phyloP scores from a whole-genome alignment of 2,113 vertebrate genomes.

The Gobius niger region DNA sequence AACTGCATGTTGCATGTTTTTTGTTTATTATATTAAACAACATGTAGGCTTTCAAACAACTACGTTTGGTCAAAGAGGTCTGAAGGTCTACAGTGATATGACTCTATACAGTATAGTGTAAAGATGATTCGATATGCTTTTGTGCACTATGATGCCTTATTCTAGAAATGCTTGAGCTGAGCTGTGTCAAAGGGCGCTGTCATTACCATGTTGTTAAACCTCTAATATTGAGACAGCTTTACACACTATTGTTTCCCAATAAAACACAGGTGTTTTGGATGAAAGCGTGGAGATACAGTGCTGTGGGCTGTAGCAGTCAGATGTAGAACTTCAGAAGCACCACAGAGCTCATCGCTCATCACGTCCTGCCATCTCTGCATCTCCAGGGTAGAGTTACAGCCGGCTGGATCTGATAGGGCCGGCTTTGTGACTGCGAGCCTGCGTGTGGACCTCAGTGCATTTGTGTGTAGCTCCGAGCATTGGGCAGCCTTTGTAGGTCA shows the following conservation, averaged over 20 bases:
- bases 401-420: conserved; percentile 65
- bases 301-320: conserved; percentile 35
- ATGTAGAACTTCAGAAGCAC: conserved; percentile 56
- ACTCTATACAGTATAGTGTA: too few relatives aligned
- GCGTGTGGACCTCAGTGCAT: conserved; percentile 18
- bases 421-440: conserved; percentile 36
- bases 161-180: not conserved
- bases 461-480: conserved; percentile 49
- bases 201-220: not conserved
- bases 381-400: conserved; percentile 63
- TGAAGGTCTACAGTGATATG: not conserved
- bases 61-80: too few relatives aligned
- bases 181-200: not conserved
- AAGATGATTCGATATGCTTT: too few relatives aligned
- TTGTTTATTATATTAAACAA: too few relatives aligned
- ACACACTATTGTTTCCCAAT: not conserved
- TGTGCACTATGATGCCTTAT: not conserved
- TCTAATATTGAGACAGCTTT: not conserved
- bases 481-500: conserved; percentile 68
- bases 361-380: conserved; percentile 54
- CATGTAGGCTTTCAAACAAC: too few relatives aligned
- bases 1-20: too few relatives aligned
- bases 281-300: conserved; percentile 27
- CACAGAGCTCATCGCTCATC: conserved; percentile 65
- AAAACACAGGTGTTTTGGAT: conserved; percentile 14